A percentile compares a stretch with the other conserved stretches of the same genome.
Conservation (phyloP, 1,140 invertebrate genomes). For the Zaprionus davidi region DNA sequence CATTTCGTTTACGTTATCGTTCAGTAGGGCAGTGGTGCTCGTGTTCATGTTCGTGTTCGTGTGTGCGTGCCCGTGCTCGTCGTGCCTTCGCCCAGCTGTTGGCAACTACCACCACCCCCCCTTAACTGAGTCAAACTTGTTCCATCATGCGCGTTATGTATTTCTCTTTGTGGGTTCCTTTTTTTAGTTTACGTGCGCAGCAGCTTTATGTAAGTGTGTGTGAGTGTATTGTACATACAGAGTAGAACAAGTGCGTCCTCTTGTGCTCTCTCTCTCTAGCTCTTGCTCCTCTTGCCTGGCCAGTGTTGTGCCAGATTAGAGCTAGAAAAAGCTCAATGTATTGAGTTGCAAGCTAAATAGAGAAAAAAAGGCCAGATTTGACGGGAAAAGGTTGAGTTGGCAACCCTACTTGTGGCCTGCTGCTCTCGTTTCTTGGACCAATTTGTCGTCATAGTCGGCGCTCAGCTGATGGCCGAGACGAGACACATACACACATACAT, state of each 20-base stretch:
- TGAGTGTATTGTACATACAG: conserved; percentile 2
- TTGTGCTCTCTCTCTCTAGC: not conserved
- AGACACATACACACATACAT: conserved; percentile 12
- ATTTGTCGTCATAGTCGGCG: conserved; percentile 45
- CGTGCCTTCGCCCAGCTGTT: conserved; percentile 48
- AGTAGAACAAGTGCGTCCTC: conserved; percentile 37
- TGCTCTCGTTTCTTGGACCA: conserved; percentile 40
- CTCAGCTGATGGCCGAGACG: conserved; percentile 40
- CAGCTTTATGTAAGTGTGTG: conserved; percentile 17
- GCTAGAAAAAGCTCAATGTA: no score
- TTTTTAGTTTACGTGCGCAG: conserved; percentile 30
- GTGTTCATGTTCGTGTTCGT: conserved; percentile 24
- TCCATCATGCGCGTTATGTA: conserved; percentile 19
- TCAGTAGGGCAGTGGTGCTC: conserved; percentile 49
- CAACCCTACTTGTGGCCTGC: conserved; percentile 14
- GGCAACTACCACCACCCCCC: not conserved
- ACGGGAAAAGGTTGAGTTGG: no score
- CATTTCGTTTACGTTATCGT: conserved; percentile 51
- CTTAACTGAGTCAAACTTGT: conserved; percentile 22
- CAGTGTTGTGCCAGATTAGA: not conserved
- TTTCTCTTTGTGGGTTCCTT: conserved; percentile 23
- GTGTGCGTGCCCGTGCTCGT: conserved; percentile 21
- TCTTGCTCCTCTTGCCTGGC: not conserved
- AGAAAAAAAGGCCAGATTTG: no score
- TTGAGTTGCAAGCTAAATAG: no score